Conservation (phyloP, 35 echinoderm and acorn worm genomes). For the Patiria miniata region DNA sequence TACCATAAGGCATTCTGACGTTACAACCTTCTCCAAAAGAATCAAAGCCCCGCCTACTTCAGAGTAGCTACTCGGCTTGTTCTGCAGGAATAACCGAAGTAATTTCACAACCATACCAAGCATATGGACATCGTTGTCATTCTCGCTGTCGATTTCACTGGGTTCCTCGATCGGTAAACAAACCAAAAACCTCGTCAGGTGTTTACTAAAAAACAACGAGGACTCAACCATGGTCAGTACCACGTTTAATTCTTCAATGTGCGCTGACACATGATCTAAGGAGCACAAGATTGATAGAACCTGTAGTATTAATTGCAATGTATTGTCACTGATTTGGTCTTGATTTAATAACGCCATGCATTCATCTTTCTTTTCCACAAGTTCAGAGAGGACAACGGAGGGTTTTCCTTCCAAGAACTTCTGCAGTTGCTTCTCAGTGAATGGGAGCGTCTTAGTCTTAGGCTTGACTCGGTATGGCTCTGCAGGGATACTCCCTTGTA, state of each 20-base stretch:
- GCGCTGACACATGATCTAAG: background rate
- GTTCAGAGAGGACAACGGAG: background rate
- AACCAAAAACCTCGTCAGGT: slow-evolving; percentile 1
- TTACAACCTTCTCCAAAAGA: slow-evolving; percentile 30
- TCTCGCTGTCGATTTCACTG: no score
- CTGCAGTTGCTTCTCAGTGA: background rate
- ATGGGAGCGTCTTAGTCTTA: background rate
- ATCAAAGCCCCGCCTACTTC: slow-evolving; percentile 33
- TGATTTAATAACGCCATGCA: slow-evolving; percentile 3
- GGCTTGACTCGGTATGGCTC: background rate
- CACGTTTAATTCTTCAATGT: background rate
- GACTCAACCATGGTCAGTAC: background rate
- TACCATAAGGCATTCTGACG: background rate
- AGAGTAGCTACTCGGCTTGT: slow-evolving; percentile 25
- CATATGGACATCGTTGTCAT: background rate
- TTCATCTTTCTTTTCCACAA: background rate
- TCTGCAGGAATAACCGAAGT: slow-evolving; percentile 29
- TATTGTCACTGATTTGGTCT: background rate
- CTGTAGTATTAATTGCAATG: background rate
- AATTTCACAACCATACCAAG: background rate
- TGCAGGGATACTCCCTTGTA: background rate
- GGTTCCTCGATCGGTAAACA: background rate
- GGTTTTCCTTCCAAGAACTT: background rate
- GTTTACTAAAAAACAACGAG: slow-evolving; percentile 1
- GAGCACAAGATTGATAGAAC: background rate